phyloP scores from a whole-genome alignment of 2,888 invertebrate species.

The Tanypteryx hageni region DNA sequence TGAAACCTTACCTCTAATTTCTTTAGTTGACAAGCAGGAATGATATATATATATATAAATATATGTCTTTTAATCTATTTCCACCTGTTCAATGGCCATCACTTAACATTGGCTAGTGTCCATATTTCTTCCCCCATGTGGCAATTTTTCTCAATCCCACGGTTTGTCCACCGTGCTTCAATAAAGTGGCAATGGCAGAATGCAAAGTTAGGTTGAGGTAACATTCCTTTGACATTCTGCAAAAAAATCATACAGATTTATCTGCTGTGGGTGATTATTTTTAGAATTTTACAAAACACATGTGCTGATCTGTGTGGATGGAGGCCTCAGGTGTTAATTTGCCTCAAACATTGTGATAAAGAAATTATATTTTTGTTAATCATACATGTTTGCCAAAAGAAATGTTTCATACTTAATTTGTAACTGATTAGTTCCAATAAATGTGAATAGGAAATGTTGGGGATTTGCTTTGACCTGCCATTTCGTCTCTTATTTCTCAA shows the following conservation, averaged over 20 bases:
- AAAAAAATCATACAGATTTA: constrained; percentile 43
- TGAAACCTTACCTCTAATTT: constrained; percentile 44
- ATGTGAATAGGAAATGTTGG: constrained; percentile 50
- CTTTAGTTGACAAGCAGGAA: constrained; percentile 44
- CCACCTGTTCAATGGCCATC: neutral
- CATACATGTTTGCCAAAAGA: constrained; percentile 64
- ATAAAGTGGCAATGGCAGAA: constrained; percentile 55
- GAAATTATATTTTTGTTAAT: constrained; percentile 64
- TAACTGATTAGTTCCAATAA: constrained; percentile 61
- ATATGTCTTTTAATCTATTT: constrained; percentile 39
- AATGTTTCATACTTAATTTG: constrained; percentile 62
- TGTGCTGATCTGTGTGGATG: constrained; percentile 58
- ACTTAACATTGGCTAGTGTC: neutral
- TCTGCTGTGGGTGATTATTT: constrained; percentile 55
- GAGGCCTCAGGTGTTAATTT: constrained; percentile 63
- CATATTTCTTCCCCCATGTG: neutral
- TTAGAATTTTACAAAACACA: constrained; percentile 59
- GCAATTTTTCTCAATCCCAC: constrained; percentile 6
- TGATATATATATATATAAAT: constrained; percentile 24
- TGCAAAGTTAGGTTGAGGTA: constrained; percentile 54
- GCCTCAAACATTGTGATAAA: constrained; percentile 64
- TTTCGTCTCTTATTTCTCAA: neutral
- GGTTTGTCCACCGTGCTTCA: constrained; percentile 43
- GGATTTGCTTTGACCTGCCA: neutral
- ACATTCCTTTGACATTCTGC: constrained; percentile 62